phyloP scores from a whole-genome alignment of 2,888 invertebrate species.

The Mesorhabditis sp. region DNA sequence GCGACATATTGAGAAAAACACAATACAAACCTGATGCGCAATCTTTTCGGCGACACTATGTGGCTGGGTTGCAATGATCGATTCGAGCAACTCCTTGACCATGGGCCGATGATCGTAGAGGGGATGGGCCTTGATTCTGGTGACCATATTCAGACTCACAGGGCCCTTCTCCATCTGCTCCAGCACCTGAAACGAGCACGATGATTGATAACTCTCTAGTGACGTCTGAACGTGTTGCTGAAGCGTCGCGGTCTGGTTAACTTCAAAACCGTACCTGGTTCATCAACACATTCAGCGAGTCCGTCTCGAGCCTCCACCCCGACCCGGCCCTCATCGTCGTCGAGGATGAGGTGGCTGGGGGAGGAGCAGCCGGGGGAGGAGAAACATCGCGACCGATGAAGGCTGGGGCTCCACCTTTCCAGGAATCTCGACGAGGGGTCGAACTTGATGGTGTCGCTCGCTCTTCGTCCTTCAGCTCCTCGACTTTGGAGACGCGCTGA shows the following conservation, averaged over 20 bases:
- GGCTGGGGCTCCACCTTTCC: background rate
- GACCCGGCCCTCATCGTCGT: constrained; percentile 21
- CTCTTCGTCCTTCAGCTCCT: constrained; percentile 1
- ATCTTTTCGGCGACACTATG: constrained; percentile 25
- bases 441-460: constrained; percentile 4
- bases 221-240: background rate
- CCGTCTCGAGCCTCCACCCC: constrained; percentile 49
- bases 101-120: constrained; percentile 53
- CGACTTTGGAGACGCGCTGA: constrained; percentile 13
- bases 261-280: constrained; percentile 39
- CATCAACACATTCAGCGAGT: constrained; percentile 56
- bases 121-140: constrained; percentile 53
- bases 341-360: constrained; percentile 11
- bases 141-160: constrained; percentile 52
- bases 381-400: background rate
- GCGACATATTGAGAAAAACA: background rate
- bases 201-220: background rate
- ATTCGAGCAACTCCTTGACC: constrained; percentile 52
- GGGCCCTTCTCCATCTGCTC: constrained; percentile 57
- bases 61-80: constrained; percentile 49
- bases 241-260: background rate
- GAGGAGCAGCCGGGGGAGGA: background rate
- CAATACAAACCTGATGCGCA: background rate
- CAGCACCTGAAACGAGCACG: constrained; percentile 30
- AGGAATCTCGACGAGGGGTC: background rate